Conservation (phyloP, 92 coral and sea anemone species). For the Epizoanthus scotinus region DNA sequence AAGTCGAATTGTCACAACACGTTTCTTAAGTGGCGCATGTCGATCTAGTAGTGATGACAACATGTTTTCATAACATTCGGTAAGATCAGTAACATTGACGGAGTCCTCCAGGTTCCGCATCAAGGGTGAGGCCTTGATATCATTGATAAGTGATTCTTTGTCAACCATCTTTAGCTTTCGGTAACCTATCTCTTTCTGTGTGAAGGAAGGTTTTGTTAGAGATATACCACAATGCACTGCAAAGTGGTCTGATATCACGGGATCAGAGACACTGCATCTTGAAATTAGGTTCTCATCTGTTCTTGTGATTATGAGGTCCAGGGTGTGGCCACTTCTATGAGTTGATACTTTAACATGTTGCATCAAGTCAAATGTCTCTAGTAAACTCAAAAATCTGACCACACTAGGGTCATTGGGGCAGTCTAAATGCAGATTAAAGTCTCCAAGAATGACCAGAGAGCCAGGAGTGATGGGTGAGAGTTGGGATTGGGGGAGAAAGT, state of each 20-base stretch:
- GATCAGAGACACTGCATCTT: slow-evolving; percentile 21
- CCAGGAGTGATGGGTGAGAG: too few relatives aligned
- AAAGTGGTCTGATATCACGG: slow-evolving; percentile 50
- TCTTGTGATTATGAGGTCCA: slow-evolving; percentile 47
- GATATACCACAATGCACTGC: slow-evolving; percentile 44
- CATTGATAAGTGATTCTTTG: slow-evolving; percentile 9
- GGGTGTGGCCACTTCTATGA: slow-evolving; percentile 32
- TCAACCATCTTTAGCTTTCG: slow-evolving; percentile 22
- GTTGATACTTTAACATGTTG: slow-evolving; percentile 42
- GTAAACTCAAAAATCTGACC: not conserved
- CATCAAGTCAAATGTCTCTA: not conserved
- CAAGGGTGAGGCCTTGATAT: slow-evolving; percentile 28
- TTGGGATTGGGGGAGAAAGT: too few relatives aligned
- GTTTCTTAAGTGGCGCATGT: slow-evolving; percentile 34
- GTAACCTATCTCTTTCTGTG: slow-evolving; percentile 20
- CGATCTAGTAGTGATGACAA: slow-evolving; percentile 23
- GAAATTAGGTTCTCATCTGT: slow-evolving; percentile 30
- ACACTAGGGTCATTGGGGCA: not conserved
- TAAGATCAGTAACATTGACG: slow-evolving; percentile 32
- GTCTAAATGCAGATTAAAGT: not conserved
- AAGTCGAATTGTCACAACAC: slow-evolving; percentile 38
- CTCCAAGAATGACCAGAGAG: not conserved
- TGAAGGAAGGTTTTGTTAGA: slow-evolving; percentile 10
- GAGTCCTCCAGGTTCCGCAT: slow-evolving; percentile 6
- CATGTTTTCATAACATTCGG: slow-evolving; percentile 24